Conservation (phyloP, 1,140 invertebrate genomes). For the Dendroctonus valens region DNA sequence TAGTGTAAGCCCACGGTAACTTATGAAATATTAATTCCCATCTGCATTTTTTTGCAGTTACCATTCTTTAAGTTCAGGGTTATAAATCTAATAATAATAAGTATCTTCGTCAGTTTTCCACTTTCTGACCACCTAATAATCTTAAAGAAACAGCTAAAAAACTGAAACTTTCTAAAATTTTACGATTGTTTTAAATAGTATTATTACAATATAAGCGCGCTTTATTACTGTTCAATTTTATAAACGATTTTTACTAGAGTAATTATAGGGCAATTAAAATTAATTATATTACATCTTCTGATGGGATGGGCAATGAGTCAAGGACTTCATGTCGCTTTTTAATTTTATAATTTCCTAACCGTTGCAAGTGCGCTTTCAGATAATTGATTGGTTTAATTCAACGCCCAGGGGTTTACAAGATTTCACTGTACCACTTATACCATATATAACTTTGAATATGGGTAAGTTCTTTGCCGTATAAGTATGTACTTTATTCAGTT, state of each 20-base stretch:
- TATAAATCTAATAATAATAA: background rate
- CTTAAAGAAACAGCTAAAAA: background rate
- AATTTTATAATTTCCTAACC: background rate
- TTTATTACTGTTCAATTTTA: background rate
- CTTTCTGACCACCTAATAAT: slow-evolving; percentile 1
- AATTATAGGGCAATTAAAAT: background rate
- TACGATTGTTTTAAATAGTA: background rate
- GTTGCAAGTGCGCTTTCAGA: too few relatives aligned
- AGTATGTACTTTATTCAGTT: too few relatives aligned
- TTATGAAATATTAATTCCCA: background rate
- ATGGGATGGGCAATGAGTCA: background rate
- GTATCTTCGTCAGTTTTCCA: background rate
- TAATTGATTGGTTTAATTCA: too few relatives aligned
- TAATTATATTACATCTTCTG: background rate
- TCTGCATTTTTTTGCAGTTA: background rate
- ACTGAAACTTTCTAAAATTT: background rate
- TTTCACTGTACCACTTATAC: too few relatives aligned
- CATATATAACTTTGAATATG: too few relatives aligned
- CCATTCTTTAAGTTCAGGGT: background rate
- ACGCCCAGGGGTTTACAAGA: too few relatives aligned
- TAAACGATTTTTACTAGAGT: background rate
- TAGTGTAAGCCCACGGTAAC: background rate
- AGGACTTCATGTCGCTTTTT: background rate
- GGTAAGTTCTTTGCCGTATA: too few relatives aligned
- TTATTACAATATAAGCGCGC: background rate